Evolutionary conservation across 2,888 invertebrate species (phyloP).

Genomic region (Dicyrtomina minuta): DNA sequence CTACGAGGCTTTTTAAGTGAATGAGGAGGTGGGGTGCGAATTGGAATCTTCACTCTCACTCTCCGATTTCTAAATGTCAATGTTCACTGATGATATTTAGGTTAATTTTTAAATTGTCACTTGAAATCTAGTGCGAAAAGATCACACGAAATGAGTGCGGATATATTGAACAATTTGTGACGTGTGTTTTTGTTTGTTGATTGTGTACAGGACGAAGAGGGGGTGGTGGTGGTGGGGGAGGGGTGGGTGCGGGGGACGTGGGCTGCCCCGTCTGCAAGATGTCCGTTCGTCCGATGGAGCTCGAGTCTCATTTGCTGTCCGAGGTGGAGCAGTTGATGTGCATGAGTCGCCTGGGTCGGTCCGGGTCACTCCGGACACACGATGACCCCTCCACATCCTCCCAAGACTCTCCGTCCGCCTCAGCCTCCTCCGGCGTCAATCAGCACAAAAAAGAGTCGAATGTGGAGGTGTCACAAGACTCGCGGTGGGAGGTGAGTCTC

Average conservation of each 20-base stretch:
- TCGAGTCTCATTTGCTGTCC: slow-evolving; percentile 77
- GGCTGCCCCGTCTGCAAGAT: slow-evolving; percentile 88
- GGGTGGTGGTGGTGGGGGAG: slow-evolving; percentile 41
- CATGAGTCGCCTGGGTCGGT: slow-evolving; percentile 50
- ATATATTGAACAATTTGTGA: too few relatives aligned
- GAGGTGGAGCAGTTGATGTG: slow-evolving; percentile 71
- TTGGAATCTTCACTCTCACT: too few relatives aligned
- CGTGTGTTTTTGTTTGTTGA: background rate
- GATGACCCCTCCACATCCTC: slow-evolving; percentile 48
- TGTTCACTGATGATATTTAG: too few relatives aligned
- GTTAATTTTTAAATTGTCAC: too few relatives aligned
- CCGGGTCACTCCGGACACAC: slow-evolving; percentile 35
- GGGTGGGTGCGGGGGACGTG: slow-evolving; percentile 71
- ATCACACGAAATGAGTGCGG: too few relatives aligned
- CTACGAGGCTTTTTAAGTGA: too few relatives aligned
- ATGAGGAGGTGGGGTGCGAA: too few relatives aligned
- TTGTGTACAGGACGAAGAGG: slow-evolving; percentile 45
- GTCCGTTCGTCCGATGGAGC: slow-evolving; percentile 76
- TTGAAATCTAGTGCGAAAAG: too few relatives aligned
- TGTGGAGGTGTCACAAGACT: slow-evolving; percentile 61
- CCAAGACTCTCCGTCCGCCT: slow-evolving; percentile 41
- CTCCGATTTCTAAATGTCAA: too few relatives aligned
- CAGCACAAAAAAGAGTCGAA: slow-evolving; percentile 51
- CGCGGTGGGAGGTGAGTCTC: slow-evolving; percentile 66
- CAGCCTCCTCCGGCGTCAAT: slow-evolving; percentile 26